Conservation (phyloP, 2,888 invertebrate genomes). For the Germaria angustata region DNA sequence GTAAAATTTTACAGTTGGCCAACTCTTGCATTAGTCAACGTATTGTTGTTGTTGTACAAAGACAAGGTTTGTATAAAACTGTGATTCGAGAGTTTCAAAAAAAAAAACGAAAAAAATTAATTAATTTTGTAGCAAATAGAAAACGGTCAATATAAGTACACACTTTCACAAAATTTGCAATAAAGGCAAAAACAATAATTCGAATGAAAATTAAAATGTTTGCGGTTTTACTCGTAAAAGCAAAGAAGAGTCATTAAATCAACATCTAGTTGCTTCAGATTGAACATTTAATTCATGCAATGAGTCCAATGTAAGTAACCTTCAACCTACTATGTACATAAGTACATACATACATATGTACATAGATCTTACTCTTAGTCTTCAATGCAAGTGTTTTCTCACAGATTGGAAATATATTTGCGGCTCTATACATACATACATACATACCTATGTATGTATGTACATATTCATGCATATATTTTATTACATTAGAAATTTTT, state of each 20-base stretch:
- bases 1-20: slow-evolving; percentile 61
- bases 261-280: too few relatives aligned
- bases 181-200: background rate
- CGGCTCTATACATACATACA: background rate
- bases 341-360: too few relatives aligned
- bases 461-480: too few relatives aligned
- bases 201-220: background rate
- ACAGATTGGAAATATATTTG: too few relatives aligned
- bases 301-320: too few relatives aligned
- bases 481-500: too few relatives aligned
- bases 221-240: too few relatives aligned
- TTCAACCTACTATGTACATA: too few relatives aligned
- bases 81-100: slow-evolving; percentile 26
- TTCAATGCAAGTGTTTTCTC: too few relatives aligned
- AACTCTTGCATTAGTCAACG: slow-evolving; percentile 45
- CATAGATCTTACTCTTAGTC: too few relatives aligned
- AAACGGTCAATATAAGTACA: slow-evolving; percentile 53
- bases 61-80: slow-evolving; percentile 6
- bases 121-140: slow-evolving; percentile 14
- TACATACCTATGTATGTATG: background rate
- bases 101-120: background rate
- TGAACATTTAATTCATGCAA: too few relatives aligned
- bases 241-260: too few relatives aligned
- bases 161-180: slow-evolving; percentile 41
- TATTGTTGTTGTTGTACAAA: background rate